Evolutionary conservation across 1,140 invertebrate genomes (phyloP), one percentile per base, ranked within the genome.

Genomic region (Conus betulinus): DNA sequence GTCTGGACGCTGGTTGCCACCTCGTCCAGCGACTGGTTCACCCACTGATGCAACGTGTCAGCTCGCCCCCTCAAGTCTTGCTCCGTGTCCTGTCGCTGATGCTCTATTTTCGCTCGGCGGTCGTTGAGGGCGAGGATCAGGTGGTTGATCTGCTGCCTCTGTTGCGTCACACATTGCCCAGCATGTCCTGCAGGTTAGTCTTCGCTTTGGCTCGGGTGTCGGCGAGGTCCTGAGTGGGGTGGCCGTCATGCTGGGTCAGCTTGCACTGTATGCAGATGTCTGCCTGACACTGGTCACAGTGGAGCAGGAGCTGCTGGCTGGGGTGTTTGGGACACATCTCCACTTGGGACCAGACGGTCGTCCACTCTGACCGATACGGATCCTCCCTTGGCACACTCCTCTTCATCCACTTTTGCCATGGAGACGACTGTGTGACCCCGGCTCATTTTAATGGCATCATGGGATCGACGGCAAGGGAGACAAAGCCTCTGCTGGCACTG

Each of bases 231-330:
- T 84, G 6, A 3, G 82, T 84, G 57, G 82, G 55, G 82, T 84
- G 82, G 25, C 82, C 82, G 17, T 84, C 82, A 51, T 84, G 82
- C 27, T 23, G 53, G 23, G 82, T 84, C 82, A 84, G 82, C 57
- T 84, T 84, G 82, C 82, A 84, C 82, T 84, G 82, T 17, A 84
- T 84, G 57, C 82, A 84, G 53, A 84, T 67, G 82, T 84, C 53
- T 8, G 25, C 27, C 53, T 67, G 23, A 27, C 82, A 84, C 53
- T 27, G 5, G 5, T 27, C 23, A 55, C 82, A 84, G 57, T 84
- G 57, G 23, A 71, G 67, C 67, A 84, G 7, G 8, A 84, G 55
- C 3, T 25, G 23, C 53, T 84, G 82, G n/a, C 27, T 27, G 20
- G 6, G 53, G 57, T 84, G 82, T 63, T 39, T 84, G 23, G 55